Base-by-base conservation (phyloP, 2,888 invertebrate species). In the Meliscaeva auricollis region DNA sequence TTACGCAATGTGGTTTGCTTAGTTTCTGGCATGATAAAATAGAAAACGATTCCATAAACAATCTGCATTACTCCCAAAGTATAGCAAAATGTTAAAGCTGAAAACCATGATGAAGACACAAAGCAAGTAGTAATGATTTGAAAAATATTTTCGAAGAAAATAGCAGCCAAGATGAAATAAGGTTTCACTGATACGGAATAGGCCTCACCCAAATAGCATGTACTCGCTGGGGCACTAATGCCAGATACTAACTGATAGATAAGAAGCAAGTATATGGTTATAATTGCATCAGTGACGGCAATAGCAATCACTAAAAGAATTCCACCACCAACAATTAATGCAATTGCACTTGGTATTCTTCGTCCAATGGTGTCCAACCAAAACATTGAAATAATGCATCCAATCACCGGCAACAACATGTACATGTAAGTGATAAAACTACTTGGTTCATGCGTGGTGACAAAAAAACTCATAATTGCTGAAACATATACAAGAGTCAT, bases 151-250 rank as follows among this genome's bases (percentile, higher is more conserved):
- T 91, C 90, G 0, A 89, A 22, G 44, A 88, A 81, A n/a, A 90
- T 82, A 44, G 89, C 87, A 32, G 89, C 38, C 0, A 72, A 89
- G 26, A 90, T 88, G 2, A 89, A 80, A 32, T 80, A 88, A 5
- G 88, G 88, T 48, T 90, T 90, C 0, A 88, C 87, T 0, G 84
- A 79, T 83, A 90, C 69, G 0, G 90, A 89, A 17, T 90, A 91
- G 3, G 90, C 91, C 76, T 91, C 91, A 1, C 90, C 88, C 81
- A 91, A 52, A 64, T 89, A 90, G 2, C 75, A 77, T 0, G 90
- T 77, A 2, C 88, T 88, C 41, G 88, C 87, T 52, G 89, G 84
- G 0, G 88, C 81, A 56, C 77, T 89, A 11, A 90, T 32, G 0
- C 91, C 91, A 11, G 89, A 89, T 38, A 90, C 89, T 56, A 90